phyloP scores from a whole-genome alignment of 2,113 vertebrate genomes.

The Halcyon senegalensis region DNA sequence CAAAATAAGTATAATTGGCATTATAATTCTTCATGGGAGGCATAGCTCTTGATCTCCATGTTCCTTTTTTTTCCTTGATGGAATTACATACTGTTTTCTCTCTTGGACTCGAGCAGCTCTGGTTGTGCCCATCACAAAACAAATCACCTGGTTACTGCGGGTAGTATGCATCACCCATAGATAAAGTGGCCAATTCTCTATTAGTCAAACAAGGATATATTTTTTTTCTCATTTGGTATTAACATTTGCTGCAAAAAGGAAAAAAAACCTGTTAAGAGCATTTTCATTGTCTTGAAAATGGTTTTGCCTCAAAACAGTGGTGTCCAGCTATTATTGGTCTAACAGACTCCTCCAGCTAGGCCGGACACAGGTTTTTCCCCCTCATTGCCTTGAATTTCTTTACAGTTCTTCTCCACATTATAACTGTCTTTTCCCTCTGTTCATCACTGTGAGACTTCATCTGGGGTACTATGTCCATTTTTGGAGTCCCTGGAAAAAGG shows the following conservation, averaged over 20 bases:
- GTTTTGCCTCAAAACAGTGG: background rate
- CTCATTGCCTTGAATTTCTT: background rate
- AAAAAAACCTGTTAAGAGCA: background rate
- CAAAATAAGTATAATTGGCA: background rate
- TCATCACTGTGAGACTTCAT: background rate
- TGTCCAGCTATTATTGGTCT: background rate
- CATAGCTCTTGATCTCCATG: background rate
- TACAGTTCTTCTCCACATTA: background rate
- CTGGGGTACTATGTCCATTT: background rate
- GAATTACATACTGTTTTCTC: background rate
- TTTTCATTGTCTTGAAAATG: background rate
- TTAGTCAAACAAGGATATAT: background rate
- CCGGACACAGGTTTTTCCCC: background rate
- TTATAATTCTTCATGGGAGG: background rate
- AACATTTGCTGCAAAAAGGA: background rate
- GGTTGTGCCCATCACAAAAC: background rate
- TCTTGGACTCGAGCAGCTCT: background rate
- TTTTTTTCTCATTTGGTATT: background rate
- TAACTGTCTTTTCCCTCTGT: background rate
- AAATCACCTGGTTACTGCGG: background rate
- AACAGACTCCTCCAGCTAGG: background rate
- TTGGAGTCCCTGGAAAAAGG: background rate
- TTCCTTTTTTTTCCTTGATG: background rate
- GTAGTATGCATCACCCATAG: background rate
- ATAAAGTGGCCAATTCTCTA: background rate